Base-by-base conservation (phyloP, 2,888 invertebrate species). In the Esperia sulphurella region DNA sequence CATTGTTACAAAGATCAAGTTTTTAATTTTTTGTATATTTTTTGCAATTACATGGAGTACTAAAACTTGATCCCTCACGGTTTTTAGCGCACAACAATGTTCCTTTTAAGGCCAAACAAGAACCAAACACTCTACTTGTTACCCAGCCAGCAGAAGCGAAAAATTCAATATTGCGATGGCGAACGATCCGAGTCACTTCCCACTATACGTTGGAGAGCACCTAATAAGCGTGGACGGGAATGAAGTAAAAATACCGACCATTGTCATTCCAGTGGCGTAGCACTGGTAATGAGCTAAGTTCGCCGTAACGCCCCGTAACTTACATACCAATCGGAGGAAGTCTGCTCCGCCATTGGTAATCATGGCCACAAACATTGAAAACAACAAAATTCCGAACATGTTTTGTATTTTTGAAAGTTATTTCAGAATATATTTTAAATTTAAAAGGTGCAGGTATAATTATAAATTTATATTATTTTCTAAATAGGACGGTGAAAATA, bases 271-370 rank as follows among this genome's bases (percentile, higher is more conserved):
- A 54, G 47, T 50, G 60, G 72, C 87, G 87, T 78, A 70, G 66
- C 66, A 63, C 68, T 78, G 78, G 88, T 88, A 87, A 88, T 89
- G 88, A 89, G 87, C 84, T 86, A 88, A 89, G 86, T 89, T 89
- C 79, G 76, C 81, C 71, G 84, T 85, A 83, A 84, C 79, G 79
- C 79, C 79, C 71, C 80, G 81, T 80, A 81, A 85, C 88, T 84
- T 88, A 87, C 88, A 87, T 87, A 87, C 84, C 85, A 85, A 87
- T 86, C 79, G 79, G 70, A 68, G 61, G 67, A 61, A 39, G 64
- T 64, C 61, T 63, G 63, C 64, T 54, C 56, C 56, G 57, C 70
- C 72, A 77, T 84, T 79, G 75, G 77, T 82, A 84, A 82, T 33
- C 43, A 43, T 35, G 14, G 14, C 14, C 39, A 67, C 75, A 79